Evolutionary conservation across 2,888 invertebrate species (phyloP).

Genomic region (Heliconius erato): DNA sequence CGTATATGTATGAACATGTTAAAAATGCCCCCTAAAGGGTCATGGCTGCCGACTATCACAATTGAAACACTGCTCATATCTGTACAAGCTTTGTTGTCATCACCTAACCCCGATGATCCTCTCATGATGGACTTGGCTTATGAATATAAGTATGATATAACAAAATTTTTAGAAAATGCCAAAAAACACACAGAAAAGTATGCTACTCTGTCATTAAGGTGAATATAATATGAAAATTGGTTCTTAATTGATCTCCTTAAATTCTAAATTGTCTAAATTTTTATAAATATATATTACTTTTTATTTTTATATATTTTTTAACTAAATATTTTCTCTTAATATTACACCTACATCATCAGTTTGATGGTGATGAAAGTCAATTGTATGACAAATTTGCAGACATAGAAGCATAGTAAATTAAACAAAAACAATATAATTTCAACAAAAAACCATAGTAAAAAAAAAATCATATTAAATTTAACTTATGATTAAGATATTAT

Average conservation of each 20-base stretch:
- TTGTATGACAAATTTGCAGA: no score
- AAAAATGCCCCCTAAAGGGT: constrained; percentile 93
- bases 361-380: no score
- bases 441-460: no score
- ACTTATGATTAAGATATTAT: background rate
- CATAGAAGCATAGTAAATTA: no score
- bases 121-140: constrained; percentile 92
- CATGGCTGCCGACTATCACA: constrained; percentile 90
- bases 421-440: no score
- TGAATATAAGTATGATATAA: constrained; percentile 88
- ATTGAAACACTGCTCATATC: constrained; percentile 90
- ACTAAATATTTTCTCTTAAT: background rate
- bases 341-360: no score
- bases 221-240: background rate
- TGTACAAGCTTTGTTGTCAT: constrained; percentile 89
- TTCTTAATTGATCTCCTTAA: background rate
- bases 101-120: constrained; percentile 95
- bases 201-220: constrained; percentile 63
- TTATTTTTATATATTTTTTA: background rate
- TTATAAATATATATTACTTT: background rate
- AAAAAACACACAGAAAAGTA: constrained; percentile 83
- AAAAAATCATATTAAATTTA: background rate
- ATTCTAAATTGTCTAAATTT: background rate
- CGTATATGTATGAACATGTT: constrained; percentile 94
- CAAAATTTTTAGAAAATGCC: constrained; percentile 87